A percentile compares a stretch with the other conserved stretches of the same genome.
Evolutionary conservation across 2,113 vertebrate species (phyloP).

Genomic region (Sporophila hypoxantha): DNA sequence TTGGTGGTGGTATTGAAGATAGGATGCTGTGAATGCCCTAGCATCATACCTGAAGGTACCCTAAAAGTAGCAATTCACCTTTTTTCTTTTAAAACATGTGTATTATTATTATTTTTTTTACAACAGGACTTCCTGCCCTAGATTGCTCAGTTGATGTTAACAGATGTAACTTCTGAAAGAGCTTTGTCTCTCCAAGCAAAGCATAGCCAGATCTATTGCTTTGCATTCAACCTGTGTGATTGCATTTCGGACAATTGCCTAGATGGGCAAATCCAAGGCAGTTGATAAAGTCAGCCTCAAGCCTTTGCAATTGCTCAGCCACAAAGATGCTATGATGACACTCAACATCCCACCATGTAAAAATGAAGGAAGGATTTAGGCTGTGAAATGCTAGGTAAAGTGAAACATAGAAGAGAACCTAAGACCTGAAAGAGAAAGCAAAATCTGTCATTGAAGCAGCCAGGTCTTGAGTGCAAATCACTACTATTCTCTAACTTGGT

Average conservation of each 20-base stretch:
- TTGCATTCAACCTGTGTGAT: neutral
- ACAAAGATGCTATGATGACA: neutral
- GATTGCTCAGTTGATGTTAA: neutral
- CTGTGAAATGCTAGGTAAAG: neutral
- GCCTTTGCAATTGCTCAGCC: neutral
- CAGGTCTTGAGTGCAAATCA: neutral
- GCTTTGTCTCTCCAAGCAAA: neutral
- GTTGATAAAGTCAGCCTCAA: neutral
- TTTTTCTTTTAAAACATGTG: neutral
- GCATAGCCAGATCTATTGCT: neutral
- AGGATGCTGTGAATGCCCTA: neutral
- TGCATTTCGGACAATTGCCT: neutral
- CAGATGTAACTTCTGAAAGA: neutral
- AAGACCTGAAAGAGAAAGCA: neutral
- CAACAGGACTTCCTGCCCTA: neutral
- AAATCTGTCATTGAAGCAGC: neutral
- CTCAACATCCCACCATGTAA: neutral
- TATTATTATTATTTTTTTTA: neutral
- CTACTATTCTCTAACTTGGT: neutral
- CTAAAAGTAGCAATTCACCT: neutral
- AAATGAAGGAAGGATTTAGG: neutral
- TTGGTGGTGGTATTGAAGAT: neutral
- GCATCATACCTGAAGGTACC: neutral
- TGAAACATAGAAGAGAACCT: neutral
- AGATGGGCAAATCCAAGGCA: neutral